Conservation (phyloP, 2,113 vertebrate species). For the Cichladusa arquata region DNA sequence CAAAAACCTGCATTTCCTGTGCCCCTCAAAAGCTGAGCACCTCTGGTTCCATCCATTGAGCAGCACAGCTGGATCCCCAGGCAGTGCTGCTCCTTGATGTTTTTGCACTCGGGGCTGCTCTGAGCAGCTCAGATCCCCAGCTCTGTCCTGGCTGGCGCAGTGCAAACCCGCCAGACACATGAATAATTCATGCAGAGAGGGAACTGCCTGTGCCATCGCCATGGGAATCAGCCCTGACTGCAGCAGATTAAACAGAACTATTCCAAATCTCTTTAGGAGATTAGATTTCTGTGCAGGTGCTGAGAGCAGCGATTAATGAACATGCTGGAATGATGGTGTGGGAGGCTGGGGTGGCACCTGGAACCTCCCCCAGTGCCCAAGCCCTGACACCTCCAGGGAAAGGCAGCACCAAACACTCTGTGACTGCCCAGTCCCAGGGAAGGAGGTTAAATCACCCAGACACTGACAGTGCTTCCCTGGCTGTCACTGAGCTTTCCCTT, state of each 20-base stretch:
- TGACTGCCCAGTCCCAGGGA: neutral
- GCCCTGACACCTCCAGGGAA: neutral
- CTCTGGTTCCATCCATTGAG: accelerated
- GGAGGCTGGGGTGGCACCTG: neutral
- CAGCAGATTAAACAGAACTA: neutral
- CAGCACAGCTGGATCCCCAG: neutral
- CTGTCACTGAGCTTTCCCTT: accelerated
- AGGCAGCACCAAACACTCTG: neutral
- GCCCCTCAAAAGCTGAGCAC: accelerated
- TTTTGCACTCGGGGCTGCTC: neutral
- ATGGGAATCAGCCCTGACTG: neutral
- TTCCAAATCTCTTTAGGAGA: slow-evolving; percentile 18
- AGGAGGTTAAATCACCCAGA: neutral
- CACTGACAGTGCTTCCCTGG: neutral
- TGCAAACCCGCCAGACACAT: neutral
- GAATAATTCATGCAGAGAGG: neutral
- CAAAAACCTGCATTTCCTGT: neutral
- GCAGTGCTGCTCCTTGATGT: accelerated
- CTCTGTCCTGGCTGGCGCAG: neutral
- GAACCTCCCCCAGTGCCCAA: neutral
- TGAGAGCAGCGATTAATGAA: neutral
- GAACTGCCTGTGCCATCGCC: neutral
- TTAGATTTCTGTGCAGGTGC: neutral
- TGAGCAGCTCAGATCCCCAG: neutral
- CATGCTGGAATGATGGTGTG: accelerated